A percentile compares a stretch with the other conserved stretches of the same genome.
Conservation (phyloP, 2,797 vertebrate species). For the Pipistrellus pygmaeus region DNA sequence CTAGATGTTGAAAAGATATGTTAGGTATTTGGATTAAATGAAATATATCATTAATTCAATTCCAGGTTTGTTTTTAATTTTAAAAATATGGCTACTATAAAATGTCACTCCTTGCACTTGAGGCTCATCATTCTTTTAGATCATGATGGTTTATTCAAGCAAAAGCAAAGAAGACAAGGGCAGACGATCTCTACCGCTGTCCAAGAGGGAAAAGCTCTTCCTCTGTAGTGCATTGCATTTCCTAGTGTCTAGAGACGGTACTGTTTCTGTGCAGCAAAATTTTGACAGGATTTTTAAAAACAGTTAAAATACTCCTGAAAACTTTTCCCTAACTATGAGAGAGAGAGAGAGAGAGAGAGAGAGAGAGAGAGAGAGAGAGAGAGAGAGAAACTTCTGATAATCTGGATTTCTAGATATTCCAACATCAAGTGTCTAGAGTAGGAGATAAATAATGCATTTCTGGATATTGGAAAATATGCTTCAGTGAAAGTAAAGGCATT, state of each 20-base stretch:
- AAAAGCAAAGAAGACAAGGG: neutral
- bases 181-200: neutral
- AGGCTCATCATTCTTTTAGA: neutral
- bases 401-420: constrained; percentile 19
- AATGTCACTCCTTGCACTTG: neutral
- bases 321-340: neutral
- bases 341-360: neutral
- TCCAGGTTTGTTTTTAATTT: constrained; percentile 31
- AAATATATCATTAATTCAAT: constrained; percentile 12
- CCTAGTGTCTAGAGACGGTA: neutral
- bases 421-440: neutral
- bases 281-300: constrained; percentile 21
- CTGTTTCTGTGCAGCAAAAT: neutral
- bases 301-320: constrained; percentile 22
- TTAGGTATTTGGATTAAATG: constrained; percentile 34
- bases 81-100: neutral
- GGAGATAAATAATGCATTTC: neutral
- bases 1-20: neutral
- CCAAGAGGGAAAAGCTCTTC: neutral
- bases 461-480: neutral
- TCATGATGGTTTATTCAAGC: neutral
- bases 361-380: neutral
- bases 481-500: constrained; percentile 25
- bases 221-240: neutral
- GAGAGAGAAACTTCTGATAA: neutral